phyloP scores from a whole-genome alignment of 2,888 invertebrate genomes.

The Noctuana brunneofusca region DNA sequence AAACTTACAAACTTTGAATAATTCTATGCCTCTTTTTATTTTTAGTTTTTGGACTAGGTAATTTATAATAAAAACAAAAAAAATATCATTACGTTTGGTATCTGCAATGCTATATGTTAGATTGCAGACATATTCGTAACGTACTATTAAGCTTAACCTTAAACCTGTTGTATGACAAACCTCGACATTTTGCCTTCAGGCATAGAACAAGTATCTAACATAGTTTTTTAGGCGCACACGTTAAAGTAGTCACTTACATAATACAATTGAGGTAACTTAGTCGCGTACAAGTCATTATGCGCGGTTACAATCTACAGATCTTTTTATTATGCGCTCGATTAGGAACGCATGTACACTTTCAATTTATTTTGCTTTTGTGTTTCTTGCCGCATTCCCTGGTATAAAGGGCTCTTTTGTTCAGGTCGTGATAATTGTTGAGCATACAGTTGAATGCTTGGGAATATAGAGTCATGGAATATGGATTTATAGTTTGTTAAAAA shows the following conservation, averaged over 20 bases:
- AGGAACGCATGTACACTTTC: constrained; percentile 39
- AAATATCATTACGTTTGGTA: background rate
- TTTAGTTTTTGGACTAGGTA: too few species aligned
- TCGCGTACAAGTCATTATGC: constrained; percentile 36
- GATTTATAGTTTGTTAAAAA: background rate
- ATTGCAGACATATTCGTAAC: background rate
- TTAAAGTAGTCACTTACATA: constrained; percentile 39
- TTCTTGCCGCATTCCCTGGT: constrained; percentile 6
- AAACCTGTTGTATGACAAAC: background rate
- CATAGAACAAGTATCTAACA: constrained; percentile 20
- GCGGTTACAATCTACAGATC: constrained; percentile 31
- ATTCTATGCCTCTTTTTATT: too few species aligned
- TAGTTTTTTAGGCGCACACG: constrained; percentile 34
- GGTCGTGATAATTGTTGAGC: background rate
- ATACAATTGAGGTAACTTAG: constrained; percentile 37
- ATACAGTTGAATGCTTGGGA: background rate
- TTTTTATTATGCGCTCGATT: constrained; percentile 42
- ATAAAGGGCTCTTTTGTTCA: constrained; percentile 2
- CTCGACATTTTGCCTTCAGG: constrained; percentile 1
- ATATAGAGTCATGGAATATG: background rate
- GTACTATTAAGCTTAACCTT: background rate
- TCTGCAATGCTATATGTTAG: background rate
- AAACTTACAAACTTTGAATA: too few species aligned
- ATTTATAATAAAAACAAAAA: too few species aligned
- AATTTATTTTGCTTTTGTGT: constrained; percentile 27